These are phyloP conservation scores for Ceyx melanurus DNA, from an alignment of 2,113 vertebrate genomes.

Conservation along the genomic window DNA sequence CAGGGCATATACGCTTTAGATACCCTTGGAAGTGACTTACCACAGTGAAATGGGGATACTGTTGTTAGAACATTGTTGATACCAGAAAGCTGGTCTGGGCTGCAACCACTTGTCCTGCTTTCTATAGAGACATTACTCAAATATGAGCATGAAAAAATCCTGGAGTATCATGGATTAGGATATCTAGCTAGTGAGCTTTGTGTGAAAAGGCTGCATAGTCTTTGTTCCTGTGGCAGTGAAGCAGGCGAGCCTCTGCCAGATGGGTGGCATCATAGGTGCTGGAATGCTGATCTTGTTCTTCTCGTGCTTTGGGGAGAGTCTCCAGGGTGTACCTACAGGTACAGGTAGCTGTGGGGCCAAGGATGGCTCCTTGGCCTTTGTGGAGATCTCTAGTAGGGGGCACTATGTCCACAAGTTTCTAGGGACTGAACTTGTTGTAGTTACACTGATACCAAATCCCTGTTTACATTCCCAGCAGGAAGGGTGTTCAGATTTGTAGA, in stretches of 20 bases:
- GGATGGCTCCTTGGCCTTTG: neutral
- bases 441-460: neutral
- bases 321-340: neutral
- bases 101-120: neutral
- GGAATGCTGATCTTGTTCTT: neutral
- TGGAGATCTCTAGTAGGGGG: neutral
- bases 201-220: neutral
- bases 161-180: neutral
- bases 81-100: neutral
- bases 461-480: neutral
- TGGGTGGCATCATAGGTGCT: neutral
- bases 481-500: neutral
- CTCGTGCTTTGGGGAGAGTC: neutral
- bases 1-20: neutral
- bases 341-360: neutral
- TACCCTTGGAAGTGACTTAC: neutral
- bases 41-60: neutral
- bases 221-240: neutral
- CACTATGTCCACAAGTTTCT: neutral
- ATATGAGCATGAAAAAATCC: neutral
- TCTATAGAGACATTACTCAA: neutral
- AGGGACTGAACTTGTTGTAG: neutral
- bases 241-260: neutral
- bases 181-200: neutral
- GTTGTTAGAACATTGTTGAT: neutral